Base-by-base conservation (phyloP, 2,113 vertebrate species). In the Pomatostomus ruficeps region DNA sequence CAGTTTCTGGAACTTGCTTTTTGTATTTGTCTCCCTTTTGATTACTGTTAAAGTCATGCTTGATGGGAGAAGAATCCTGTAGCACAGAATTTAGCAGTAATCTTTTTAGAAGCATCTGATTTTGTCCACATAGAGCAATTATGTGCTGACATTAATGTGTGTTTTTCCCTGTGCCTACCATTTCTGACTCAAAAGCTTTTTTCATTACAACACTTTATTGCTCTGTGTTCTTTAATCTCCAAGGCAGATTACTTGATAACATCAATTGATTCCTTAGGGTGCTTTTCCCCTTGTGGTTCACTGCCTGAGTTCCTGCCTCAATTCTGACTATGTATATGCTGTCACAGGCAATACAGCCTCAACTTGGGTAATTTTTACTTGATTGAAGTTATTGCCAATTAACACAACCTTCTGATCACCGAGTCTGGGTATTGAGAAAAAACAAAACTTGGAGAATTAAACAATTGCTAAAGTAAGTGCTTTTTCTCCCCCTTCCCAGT, bases 221-320 rank as follows among this genome's bases (percentile, higher is more conserved):
- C 63, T 91, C 46, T 91, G 67, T 82, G 75, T 91, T 95, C 67
- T 91, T 91, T 85, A 91, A 85, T 95, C 81, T 92, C 74, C 43
- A 70, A 94, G 49, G 87, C 77, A 94, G 93, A 94, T 97, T 91
- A 94, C 81, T 88, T 89, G 75, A 70, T 91, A 93, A 40, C 71
- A 66, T 46, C 67, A 88, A 89, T 85, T 93, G 91, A 95, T 93
- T 96, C 94, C 93, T 93, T 62, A 66, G 89, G 93, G 91, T 94
- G 71, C 54, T 87, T 89, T 93, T 85, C 49, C 92, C 57, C 75
- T 79, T 36, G 84, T 65, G 74, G 61, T 86, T 95, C 71, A 82
- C 18, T 35, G 62, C 45, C 62, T 11, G 38, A 54, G 54, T 67
- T 79, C 36, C 45, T 87, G 5, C 70, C 36, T 89, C 36, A n/a